Evolutionary conservation across 2,113 vertebrate species (phyloP).

Genomic region (Tychaedon coryphoeus): DNA sequence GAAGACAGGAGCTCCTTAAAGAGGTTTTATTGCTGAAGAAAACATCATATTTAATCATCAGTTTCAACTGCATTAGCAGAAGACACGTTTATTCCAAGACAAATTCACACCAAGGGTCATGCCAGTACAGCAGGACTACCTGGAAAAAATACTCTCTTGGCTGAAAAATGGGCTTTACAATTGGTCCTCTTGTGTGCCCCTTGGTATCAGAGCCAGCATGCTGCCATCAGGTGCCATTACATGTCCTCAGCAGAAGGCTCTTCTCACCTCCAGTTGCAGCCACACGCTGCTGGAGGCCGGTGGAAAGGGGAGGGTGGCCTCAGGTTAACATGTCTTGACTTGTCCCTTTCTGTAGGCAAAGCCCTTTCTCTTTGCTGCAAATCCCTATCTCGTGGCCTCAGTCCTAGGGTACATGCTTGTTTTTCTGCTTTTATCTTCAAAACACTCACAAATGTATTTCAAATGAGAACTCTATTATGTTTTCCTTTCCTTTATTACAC

Average conservation of each 20-base stretch:
- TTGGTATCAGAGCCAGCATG: not conserved
- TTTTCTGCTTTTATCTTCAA: slow-evolving; percentile 64
- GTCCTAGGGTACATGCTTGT: not conserved
- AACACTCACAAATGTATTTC: slow-evolving; percentile 54
- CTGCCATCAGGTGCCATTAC: not conserved
- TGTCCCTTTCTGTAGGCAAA: not conserved
- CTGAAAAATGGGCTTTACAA: not conserved
- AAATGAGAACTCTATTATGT: slow-evolving; percentile 50
- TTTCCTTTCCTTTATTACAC: slow-evolving; percentile 64
- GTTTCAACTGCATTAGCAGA: not conserved
- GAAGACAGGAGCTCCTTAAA: not conserved
- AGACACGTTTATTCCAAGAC: not conserved
- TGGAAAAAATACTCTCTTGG: not conserved
- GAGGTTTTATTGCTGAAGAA: not conserved
- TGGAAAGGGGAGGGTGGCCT: not conserved
- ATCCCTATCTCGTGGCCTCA: slow-evolving; percentile 16
- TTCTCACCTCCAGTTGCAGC: not conserved
- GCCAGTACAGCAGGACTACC: not conserved
- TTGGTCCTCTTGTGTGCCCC: not conserved
- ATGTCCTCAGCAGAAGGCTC: not conserved
- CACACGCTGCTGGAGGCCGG: not conserved
- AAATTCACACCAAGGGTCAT: not conserved
- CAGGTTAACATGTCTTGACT: slow-evolving; percentile 3
- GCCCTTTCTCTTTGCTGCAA: slow-evolving; percentile 3
- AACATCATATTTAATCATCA: not conserved